Base-by-base conservation (phyloP, 2,888 invertebrate species). In the Cheilosia pagana region DNA sequence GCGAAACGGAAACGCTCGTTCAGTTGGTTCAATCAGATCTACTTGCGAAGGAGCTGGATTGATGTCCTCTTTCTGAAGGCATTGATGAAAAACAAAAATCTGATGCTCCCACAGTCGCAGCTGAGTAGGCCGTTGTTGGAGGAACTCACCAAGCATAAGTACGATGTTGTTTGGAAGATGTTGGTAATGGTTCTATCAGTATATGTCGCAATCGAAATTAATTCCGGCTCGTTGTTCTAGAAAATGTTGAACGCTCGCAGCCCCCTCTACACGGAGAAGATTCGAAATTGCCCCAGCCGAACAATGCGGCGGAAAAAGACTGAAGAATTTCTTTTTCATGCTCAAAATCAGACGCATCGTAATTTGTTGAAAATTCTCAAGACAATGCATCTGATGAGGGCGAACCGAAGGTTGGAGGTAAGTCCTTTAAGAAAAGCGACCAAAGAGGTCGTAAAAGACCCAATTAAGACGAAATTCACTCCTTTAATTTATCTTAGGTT, bases 171-270 rank as follows among this genome's bases (percentile, higher is more conserved):
- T 0, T 77, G 76, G 3, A 89, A 89, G 35, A 89, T 90, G 60
- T 74, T 90, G 89, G 91, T 91, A 86, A 45, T 16, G 16, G 16
- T 16, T n/a, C n/a, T n/a, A 1, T 8, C 7, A 19, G 1, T 10
- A 31, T 4, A 12, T 10, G 21, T 12, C 2, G 5, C 31, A 45
- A 31, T 1, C 39, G 14, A 19, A 28, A 74, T 43, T 1, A 59
- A 5, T 50, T 28, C 25, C 21, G 62, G 19, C 0, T n/a, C 23
- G 6, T 12, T 25, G 68, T 68, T 2, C 1, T 50, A 91, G 91
- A 90, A 89, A 90, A 91, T 91, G 90, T 78, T 91, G 4, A 88
- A 90, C 75, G 89, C 90, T 0, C 89, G 91, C 2, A 88, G 89
- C 72, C 91, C 91, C 0, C 81, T 91, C 57, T 91, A 91, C 71